Evolutionary conservation across 2,113 vertebrate genomes (phyloP), one percentile per base, ranked within the genome.

Genomic region (Lepus europaeus): DNA sequence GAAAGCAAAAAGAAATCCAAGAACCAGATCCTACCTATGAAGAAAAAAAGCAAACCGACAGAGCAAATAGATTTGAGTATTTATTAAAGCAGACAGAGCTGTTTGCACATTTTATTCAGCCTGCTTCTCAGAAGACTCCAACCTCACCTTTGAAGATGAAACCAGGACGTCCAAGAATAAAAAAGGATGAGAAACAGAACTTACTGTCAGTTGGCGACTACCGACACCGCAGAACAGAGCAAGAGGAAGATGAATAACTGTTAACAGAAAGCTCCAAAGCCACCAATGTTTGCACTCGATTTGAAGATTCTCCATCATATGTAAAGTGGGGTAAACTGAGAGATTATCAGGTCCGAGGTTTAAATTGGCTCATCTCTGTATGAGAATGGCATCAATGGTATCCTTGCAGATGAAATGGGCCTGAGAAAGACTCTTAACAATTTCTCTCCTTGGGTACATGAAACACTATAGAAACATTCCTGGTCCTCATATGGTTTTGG

Each of bases 361-460:
- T 99, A 96, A 99, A 99, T 98, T 99, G 99, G 99, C 99, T 99
- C 70, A 99, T 99, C 99, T 83, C 97, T 99, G n/a, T 99, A 99
- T 95, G 99, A 99, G 95, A 99, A 99, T 59, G 99, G 99, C 95
- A 99, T 99, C 98, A 99, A 99, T 89, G 99, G 99, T 16, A 99
- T 99, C 97, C 99, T 99, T 6, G 99, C 99, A 70, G 99, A 99
- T 98, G 99, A 99, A 98, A 99, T 99, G 99, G 99, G 99, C 97
- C 97, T 99, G 86, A 99, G 99, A 45, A 99, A 99, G 98, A 99
- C 99, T 39, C 98, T 99, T 92, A 98, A 99, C 99, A 1, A 99
- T 99, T 97, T 99, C 99, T 96, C 98, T 99, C 96, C 98, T 99
- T 97, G 99, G 99, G 6, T 99, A 99, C 91, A 99, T 99, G 99